Conservation (phyloP, 2,797 vertebrate species). For the Setipinna tenuifilis region DNA sequence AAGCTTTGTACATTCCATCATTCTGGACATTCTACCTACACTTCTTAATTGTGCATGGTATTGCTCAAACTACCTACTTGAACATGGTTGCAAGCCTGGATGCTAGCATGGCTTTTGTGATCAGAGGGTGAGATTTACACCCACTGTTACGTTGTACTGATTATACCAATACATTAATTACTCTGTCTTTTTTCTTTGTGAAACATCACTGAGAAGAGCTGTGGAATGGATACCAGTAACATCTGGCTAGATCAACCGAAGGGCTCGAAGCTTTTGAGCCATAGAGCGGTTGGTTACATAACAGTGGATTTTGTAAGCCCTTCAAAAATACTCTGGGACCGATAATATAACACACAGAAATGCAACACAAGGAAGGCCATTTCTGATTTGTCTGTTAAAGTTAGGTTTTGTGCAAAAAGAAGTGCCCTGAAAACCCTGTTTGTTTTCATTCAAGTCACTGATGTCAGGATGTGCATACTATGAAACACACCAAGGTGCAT, state of each 20-base stretch:
- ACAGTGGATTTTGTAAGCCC: slow-evolving; percentile 6
- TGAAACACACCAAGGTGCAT: background rate
- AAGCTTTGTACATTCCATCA: too few relatives aligned
- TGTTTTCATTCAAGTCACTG: background rate
- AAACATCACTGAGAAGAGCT: background rate
- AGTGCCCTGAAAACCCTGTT: background rate
- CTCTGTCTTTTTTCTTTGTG: background rate
- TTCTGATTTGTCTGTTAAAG: background rate
- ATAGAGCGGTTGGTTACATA: slow-evolving; percentile 14
- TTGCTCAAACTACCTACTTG: too few relatives aligned
- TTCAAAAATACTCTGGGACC: background rate
- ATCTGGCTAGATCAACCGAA: slow-evolving; percentile 12
- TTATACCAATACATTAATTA: background rate
- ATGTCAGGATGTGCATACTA: background rate
- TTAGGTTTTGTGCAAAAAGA: background rate
- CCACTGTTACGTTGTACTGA: background rate
- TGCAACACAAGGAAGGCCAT: background rate
- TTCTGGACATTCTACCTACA: too few relatives aligned
- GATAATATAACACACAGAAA: background rate
- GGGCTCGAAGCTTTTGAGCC: background rate
- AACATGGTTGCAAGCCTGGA: too few relatives aligned
- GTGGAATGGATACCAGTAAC: background rate
- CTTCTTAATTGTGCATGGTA: too few relatives aligned
- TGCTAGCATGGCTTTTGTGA: background rate
- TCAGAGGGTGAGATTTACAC: background rate